A percentile compares a stretch with the other conserved stretches of the same genome.
Conservation (phyloP, 2,113 vertebrate species). For the Microtus oregoni region DNA sequence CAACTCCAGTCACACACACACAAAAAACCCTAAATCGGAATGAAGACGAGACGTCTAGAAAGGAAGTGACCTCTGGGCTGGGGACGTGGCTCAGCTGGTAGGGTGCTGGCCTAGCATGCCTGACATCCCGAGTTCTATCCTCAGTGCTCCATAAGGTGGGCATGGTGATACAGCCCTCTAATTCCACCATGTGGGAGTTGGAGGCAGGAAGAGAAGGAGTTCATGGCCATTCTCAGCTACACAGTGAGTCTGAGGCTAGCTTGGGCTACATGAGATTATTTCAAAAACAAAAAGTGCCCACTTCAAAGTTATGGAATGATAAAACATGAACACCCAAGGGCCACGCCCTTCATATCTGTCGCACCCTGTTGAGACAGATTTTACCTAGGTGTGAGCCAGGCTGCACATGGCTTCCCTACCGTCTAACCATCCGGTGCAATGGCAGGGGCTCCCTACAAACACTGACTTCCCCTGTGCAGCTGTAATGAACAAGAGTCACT, state of each 20-base stretch:
- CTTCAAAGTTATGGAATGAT: not conserved
- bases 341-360: too few relatives aligned
- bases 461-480: not conserved
- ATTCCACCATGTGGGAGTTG: not conserved
- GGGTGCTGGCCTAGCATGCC: too few relatives aligned
- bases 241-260: not conserved
- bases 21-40: not conserved
- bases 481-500: not conserved
- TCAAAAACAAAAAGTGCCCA: not conserved
- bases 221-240: not conserved
- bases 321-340: not conserved
- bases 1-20: not conserved
- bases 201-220: not conserved
- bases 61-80: not conserved
- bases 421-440: not conserved
- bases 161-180: not conserved
- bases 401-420: not conserved
- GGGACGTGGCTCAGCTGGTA: not conserved
- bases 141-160: not conserved
- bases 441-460: not conserved
- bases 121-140: not conserved
- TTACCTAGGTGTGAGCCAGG: not conserved
- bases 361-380: not conserved
- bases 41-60: not conserved
- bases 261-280: not conserved